phyloP scores from a whole-genome alignment of 37 sponge, comb jelly and placozoan genomes.

The Oopsacas minuta region DNA sequence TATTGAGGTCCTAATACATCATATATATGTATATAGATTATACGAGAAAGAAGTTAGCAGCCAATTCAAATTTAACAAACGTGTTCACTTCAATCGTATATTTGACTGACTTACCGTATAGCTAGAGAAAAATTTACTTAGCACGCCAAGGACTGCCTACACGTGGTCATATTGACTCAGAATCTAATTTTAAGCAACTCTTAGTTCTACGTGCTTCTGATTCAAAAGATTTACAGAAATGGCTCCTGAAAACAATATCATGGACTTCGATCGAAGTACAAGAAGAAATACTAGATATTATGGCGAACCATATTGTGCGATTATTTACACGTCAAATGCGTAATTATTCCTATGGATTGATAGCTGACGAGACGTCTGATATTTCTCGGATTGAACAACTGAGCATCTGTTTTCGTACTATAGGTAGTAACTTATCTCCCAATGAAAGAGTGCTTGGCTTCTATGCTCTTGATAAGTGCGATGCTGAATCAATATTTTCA shows the following conservation, averaged over 20 bases:
- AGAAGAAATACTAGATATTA: not conserved
- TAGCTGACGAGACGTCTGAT: not conserved
- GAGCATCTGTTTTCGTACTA: not conserved
- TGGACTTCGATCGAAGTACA: not conserved
- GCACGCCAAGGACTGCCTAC: not conserved
- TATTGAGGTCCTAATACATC: no score
- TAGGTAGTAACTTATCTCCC: not conserved
- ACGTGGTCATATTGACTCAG: not conserved
- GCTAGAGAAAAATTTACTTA: no score
- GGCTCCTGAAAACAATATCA: not conserved
- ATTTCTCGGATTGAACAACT: not conserved
- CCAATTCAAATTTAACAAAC: no score
- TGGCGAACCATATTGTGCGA: not conserved
- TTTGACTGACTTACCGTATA: no score
- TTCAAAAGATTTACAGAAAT: not conserved
- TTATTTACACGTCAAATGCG: not conserved
- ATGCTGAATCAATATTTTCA: not conserved
- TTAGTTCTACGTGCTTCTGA: not conserved
- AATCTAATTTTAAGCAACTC: not conserved
- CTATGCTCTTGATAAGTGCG: not conserved
- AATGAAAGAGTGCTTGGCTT: not conserved
- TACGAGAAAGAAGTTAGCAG: no score
- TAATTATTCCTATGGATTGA: not conserved
- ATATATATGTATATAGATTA: no score
- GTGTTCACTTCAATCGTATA: no score